Base-by-base conservation (phyloP, 2,888 invertebrate genomes). In the Lagria hirta region DNA sequence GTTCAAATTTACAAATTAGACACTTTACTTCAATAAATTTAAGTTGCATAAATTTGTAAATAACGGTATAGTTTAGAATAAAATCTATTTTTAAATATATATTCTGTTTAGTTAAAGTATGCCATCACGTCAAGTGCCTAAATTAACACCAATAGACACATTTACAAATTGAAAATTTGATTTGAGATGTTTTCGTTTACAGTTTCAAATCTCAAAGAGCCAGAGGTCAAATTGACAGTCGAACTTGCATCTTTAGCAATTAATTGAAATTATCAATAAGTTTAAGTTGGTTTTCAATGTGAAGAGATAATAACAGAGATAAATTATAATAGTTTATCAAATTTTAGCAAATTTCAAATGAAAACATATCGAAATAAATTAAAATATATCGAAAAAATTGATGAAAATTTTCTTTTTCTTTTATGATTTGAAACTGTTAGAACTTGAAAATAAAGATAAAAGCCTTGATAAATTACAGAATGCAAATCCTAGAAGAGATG, bases 41-140 rank as follows among this genome's bases (percentile, higher is more conserved):
- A 21, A 24, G 20, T 41, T 30, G 30, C 36, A 36, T 46, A 45
- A 45, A 44, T 40, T 45, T 45, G 40, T 38, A 13, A 6, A 18
- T 45, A 45, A 45, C 45, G 40, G 45, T 45, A 35, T 11, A 40
- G 38, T 40, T 12, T 29, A 15, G 27, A 40, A 35, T 35, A 40
- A 30, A 22, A 35, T 32, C 28, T 40, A 29, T 45, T 33, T 29
- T 15, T 10, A 23, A 7, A 11, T 22, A 36, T 46, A 45, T 7
- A 35, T 38, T 40, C 10, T 12, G 18, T 35, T 12, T 37, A 24
- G 30, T 23, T 18, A 15, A 33, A 43, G 43, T 47, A 32, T 47
- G 47, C 43, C 42, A 37, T 20, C 17, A 36, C 42, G 42, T 22
- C 45, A 23, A 43, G 27, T 33, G 21, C 17, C 14, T 42, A 41